phyloP scores from a whole-genome alignment of 2,113 vertebrate genomes.

The Gallinago paraguaiae region DNA sequence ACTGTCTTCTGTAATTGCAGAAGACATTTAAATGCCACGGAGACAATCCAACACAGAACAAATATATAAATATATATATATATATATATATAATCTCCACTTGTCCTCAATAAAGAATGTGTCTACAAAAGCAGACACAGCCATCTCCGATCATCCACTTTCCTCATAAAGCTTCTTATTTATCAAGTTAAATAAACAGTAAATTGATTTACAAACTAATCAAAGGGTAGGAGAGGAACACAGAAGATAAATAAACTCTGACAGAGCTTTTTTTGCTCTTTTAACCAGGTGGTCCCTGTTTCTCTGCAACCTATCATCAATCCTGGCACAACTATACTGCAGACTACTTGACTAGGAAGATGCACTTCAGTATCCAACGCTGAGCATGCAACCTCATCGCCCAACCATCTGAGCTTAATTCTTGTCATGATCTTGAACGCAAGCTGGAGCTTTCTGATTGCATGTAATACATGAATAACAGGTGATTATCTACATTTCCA shows the following conservation, averaged over 20 bases:
- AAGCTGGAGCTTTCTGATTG: neutral
- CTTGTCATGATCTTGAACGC: neutral
- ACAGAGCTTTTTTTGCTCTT: neutral
- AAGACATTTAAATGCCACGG: neutral
- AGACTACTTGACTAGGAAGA: neutral
- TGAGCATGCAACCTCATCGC: neutral
- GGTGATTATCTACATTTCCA: too few species aligned
- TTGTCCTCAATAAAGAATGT: neutral
- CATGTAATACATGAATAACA: neutral
- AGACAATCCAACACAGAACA: neutral
- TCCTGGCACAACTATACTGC: neutral
- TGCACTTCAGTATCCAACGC: neutral
- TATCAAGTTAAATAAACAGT: neutral
- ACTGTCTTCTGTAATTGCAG: neutral
- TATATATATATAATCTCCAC: neutral
- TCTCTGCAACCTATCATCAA: neutral
- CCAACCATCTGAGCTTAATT: neutral
- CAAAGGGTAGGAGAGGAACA: neutral
- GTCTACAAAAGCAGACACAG: neutral
- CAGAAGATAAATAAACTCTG: neutral
- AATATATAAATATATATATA: neutral
- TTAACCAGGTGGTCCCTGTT: neutral
- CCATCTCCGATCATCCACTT: neutral
- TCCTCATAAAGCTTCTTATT: neutral
- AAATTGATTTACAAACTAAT: neutral